These are phyloP conservation scores for Dryas iulia DNA, from an alignment of 1,140 invertebrate species.

Conservation along the genomic window DNA sequence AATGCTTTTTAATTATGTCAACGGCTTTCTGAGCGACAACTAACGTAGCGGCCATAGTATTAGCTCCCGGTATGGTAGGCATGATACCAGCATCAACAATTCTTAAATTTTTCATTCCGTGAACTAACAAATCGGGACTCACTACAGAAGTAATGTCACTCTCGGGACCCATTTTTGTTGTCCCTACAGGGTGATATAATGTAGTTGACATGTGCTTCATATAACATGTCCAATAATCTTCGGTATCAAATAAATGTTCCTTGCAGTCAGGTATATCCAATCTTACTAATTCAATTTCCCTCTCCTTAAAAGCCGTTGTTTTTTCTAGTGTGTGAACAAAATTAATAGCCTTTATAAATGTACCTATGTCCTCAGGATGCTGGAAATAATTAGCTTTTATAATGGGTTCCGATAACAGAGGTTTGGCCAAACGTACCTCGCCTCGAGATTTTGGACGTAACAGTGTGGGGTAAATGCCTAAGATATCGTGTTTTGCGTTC, in stretches of 20 bases:
- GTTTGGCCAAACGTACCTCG: slow-evolving; percentile 57
- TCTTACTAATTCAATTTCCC: slow-evolving; percentile 63
- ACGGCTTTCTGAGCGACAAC: slow-evolving; percentile 90
- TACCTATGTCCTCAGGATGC: slow-evolving; percentile 85
- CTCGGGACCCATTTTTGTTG: slow-evolving; percentile 88
- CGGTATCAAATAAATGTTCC: slow-evolving; percentile 67
- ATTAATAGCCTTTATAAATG: slow-evolving; percentile 83
- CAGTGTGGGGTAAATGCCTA: slow-evolving; percentile 75
- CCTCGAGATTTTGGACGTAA: slow-evolving; percentile 80
- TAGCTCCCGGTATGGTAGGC: slow-evolving; percentile 86
- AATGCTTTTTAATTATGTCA: slow-evolving; percentile 85
- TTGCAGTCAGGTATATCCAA: slow-evolving; percentile 72
- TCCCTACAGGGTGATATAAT: slow-evolving; percentile 87
- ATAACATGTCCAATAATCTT: slow-evolving; percentile 85
- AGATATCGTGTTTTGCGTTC: slow-evolving; percentile 70
- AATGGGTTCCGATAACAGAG: slow-evolving; percentile 81
- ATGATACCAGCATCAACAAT: slow-evolving; percentile 91
- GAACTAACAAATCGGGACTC: slow-evolving; percentile 84
- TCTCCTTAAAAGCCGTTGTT: slow-evolving; percentile 61
- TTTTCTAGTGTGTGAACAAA: slow-evolving; percentile 69
- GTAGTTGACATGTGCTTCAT: slow-evolving; percentile 83
- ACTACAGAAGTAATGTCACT: slow-evolving; percentile 84
- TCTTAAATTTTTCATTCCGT: slow-evolving; percentile 85
- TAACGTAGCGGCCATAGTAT: slow-evolving; percentile 88
- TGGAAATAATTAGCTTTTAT: slow-evolving; percentile 90